Evolutionary conservation across 2,113 vertebrate species (phyloP).

Genomic region (Apteryx mantelli): DNA sequence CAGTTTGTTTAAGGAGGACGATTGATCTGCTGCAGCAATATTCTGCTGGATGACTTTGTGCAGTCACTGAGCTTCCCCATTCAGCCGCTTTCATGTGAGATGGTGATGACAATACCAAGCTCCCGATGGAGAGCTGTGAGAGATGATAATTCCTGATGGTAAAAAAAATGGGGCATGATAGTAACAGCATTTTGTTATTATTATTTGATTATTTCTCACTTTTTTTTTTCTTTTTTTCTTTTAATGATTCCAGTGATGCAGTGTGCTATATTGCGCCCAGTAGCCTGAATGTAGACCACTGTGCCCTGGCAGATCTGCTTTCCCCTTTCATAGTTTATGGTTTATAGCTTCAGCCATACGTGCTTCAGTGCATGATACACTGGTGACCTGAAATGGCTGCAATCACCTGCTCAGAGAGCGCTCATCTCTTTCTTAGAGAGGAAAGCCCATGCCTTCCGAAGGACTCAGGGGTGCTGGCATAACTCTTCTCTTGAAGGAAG

Average conservation of each 20-base stretch:
- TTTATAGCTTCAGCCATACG: not conserved
- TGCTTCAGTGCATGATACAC: not conserved
- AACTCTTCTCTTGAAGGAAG: not conserved
- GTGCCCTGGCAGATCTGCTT: not conserved
- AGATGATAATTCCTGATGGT: not conserved
- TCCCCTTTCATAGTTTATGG: not conserved
- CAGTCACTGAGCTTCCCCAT: not conserved
- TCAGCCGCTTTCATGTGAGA: not conserved
- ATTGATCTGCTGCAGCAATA: not conserved
- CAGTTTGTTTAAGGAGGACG: not conserved
- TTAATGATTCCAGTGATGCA: not conserved
- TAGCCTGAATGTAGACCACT: not conserved
- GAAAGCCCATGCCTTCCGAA: not conserved
- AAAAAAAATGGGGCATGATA: not conserved
- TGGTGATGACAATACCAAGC: not conserved
- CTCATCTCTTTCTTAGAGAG: not conserved
- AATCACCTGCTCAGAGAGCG: not conserved
- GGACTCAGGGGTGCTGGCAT: not conserved
- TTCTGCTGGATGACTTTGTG: not conserved
- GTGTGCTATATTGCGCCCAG: not conserved
- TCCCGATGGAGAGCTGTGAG: not conserved
- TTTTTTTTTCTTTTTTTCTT: accelerated
- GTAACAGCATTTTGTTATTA: not conserved
- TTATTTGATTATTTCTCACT: not conserved
- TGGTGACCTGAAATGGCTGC: not conserved